Conservation (phyloP, 2,797 vertebrate genomes). For the Phoebastria nigripes region DNA sequence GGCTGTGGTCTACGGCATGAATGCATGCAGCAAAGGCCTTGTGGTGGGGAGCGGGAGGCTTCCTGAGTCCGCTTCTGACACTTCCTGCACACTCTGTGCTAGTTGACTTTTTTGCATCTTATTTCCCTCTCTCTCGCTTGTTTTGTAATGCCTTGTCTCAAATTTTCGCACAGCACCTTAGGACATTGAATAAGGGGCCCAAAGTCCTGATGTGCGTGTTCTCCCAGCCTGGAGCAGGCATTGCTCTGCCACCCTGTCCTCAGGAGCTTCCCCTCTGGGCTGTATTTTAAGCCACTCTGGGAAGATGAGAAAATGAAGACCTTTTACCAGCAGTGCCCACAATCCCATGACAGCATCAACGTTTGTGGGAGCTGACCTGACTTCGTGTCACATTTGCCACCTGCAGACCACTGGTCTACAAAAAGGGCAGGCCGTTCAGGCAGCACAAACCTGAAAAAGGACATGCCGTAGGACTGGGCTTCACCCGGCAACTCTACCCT, state of each 20-base stretch:
- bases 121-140: background rate
- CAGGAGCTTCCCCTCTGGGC: background rate
- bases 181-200: background rate
- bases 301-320: background rate
- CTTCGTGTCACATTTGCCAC: background rate
- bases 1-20: background rate
- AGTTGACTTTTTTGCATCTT: accelerated
- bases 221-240: background rate
- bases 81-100: background rate
- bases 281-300: background rate
- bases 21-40: background rate
- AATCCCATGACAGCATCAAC: no score
- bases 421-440: background rate
- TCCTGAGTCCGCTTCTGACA: background rate
- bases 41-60: background rate
- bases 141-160: accelerated
- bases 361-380: background rate
- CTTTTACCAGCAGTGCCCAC: background rate
- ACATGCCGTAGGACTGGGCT: background rate
- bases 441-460: background rate
- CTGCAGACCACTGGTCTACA: background rate
- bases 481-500: background rate
- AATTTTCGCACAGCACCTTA: background rate
- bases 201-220: background rate
- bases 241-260: background rate